Conservation (phyloP, 2,113 vertebrate genomes). For the Ameiurus melas region DNA sequence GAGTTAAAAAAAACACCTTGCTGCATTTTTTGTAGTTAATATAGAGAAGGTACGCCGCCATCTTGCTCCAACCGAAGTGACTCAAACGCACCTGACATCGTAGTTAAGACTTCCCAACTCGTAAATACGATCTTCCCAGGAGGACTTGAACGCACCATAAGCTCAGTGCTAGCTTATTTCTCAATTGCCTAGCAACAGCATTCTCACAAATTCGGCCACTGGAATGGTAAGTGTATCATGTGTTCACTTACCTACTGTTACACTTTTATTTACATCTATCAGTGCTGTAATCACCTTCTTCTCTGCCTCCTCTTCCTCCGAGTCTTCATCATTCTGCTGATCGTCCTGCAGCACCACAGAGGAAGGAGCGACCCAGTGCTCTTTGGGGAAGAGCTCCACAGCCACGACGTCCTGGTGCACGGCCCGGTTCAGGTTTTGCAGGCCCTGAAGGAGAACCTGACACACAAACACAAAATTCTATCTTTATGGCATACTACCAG, state of each 20-base stretch:
- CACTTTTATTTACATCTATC: neutral
- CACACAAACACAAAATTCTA: neutral
- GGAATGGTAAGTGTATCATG: neutral
- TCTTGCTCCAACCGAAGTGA: no score
- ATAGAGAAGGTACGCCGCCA: no score
- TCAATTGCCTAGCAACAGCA: neutral
- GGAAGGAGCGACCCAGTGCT: slow-evolving; percentile 85
- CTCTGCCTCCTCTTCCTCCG: slow-evolving; percentile 78
- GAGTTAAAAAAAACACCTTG: no score
- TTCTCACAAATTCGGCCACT: neutral
- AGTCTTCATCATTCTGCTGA: slow-evolving; percentile 80
- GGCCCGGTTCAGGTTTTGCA: slow-evolving; percentile 90
- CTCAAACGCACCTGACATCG: no score
- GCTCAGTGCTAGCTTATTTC: neutral
- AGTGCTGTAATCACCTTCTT: slow-evolving; percentile 57
- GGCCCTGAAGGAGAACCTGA: slow-evolving; percentile 90
- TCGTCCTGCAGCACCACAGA: slow-evolving; percentile 92
- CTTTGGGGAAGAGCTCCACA: slow-evolving; percentile 81
- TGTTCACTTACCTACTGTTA: neutral
- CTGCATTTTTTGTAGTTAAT: no score
- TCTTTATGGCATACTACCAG: neutral
- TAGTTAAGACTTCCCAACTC: no score
- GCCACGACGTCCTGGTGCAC: slow-evolving; percentile 93
- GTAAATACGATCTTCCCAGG: no score
- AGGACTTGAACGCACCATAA: neutral